A percentile compares a stretch with the other conserved stretches of the same genome.
Conservation (phyloP, 1,140 invertebrate species). For the Saccostrea echinata region DNA sequence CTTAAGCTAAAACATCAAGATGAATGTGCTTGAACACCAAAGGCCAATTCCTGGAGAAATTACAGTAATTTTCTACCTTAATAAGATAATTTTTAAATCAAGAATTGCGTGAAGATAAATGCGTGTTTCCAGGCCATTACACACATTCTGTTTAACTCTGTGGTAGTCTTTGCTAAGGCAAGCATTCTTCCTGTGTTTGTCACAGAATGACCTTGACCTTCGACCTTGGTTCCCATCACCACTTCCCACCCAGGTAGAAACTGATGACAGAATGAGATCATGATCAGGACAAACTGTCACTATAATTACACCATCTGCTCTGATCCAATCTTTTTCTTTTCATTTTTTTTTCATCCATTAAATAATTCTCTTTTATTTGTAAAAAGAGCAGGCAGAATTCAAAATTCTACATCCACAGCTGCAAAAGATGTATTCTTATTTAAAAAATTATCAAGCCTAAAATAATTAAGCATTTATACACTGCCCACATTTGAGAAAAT, state of each 20-base stretch:
- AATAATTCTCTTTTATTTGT: neutral
- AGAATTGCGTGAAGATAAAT: conserved; percentile 10
- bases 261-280: neutral
- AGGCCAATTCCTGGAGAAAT: neutral
- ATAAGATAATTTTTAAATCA: neutral
- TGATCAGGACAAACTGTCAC: neutral
- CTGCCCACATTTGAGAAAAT: neutral
- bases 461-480: neutral
- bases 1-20: neutral
- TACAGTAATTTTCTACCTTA: conserved; percentile 1
- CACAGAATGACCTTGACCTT: neutral
- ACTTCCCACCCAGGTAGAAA: neutral
- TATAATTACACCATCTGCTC: neutral
- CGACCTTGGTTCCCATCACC: neutral
- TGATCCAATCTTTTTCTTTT: neutral
- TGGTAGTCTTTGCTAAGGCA: neutral
- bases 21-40: neutral
- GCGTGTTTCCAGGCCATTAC: neutral
- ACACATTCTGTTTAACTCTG: neutral
- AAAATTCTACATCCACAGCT: neutral
- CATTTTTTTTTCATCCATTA: neutral
- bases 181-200: neutral
- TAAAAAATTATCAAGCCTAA: neutral
- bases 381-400: neutral
- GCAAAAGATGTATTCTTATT: neutral